Conservation (phyloP, 2,797 vertebrate species). For the Cuculus canorus region DNA sequence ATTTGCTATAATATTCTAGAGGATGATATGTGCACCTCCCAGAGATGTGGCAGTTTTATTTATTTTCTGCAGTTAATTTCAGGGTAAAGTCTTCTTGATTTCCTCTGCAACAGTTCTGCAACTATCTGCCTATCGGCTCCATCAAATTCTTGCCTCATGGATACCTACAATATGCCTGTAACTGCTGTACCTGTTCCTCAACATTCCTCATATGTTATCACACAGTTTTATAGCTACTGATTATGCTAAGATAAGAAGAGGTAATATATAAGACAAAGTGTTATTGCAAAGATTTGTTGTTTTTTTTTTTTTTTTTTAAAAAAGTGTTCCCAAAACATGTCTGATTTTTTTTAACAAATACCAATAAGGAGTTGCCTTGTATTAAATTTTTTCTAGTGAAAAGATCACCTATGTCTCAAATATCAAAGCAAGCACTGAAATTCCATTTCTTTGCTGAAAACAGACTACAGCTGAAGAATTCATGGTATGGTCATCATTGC, state of each 20-base stretch:
- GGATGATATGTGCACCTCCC: background rate
- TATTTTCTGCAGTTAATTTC: background rate
- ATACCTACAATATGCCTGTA: background rate
- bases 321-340: background rate
- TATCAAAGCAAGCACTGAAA: background rate
- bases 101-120: background rate
- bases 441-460: background rate
- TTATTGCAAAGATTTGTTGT: background rate
- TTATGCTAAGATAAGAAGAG: background rate
- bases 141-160: background rate
- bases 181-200: slow-evolving; percentile 29
- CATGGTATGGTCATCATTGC: background rate
- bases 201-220: background rate
- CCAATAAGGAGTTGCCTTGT: background rate
- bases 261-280: background rate
- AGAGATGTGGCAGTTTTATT: background rate
- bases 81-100: no score
- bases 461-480: background rate
- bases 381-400: background rate
- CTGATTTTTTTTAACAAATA: background rate
- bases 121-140: background rate
- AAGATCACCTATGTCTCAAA: background rate
- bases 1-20: background rate
- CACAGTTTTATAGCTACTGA: background rate
- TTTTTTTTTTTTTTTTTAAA: background rate